These are phyloP conservation scores for Menidia beryllina DNA, from an alignment of 2,113 vertebrate genomes.

Conservation along the genomic window DNA sequence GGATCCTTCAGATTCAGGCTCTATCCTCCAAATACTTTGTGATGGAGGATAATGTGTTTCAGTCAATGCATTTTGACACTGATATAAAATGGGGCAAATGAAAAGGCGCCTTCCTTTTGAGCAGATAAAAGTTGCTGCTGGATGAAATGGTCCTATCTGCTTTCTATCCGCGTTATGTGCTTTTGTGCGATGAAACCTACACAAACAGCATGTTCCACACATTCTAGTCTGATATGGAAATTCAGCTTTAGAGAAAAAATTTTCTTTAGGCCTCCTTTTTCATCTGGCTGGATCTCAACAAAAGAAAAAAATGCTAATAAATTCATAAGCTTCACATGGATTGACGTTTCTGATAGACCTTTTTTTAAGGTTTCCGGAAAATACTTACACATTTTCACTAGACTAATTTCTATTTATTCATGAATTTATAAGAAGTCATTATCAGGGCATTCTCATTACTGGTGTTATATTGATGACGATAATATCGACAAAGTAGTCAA, in stretches of 20 bases:
- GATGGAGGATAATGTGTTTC: conserved; percentile 47
- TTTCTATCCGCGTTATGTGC: conserved; percentile 8
- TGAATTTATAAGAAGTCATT: too few species aligned
- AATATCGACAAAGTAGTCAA: background rate
- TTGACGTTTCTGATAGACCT: too few species aligned
- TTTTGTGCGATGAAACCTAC: background rate
- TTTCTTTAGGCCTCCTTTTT: background rate
- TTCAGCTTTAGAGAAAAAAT: background rate
- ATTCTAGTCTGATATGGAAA: background rate
- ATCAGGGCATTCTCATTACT: too few species aligned
- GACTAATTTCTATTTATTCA: too few species aligned
- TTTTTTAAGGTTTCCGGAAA: background rate
- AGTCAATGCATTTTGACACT: conserved; percentile 38
- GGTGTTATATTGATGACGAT: background rate
- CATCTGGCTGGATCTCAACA: too few species aligned
- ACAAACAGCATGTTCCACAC: background rate
- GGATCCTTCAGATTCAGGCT: conserved; percentile 21
- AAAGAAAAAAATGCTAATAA: too few species aligned
- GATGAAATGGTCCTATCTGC: conserved; percentile 14
- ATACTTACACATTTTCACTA: background rate
- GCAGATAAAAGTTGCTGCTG: conserved; percentile 3
- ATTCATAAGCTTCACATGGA: too few species aligned
- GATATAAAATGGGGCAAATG: conserved; percentile 44
- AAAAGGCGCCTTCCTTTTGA: conserved; percentile 27
- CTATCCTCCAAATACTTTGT: conserved; percentile 26